Base-by-base conservation (phyloP, 2,113 vertebrate genomes). In the Cyprinus carpio region DNA sequence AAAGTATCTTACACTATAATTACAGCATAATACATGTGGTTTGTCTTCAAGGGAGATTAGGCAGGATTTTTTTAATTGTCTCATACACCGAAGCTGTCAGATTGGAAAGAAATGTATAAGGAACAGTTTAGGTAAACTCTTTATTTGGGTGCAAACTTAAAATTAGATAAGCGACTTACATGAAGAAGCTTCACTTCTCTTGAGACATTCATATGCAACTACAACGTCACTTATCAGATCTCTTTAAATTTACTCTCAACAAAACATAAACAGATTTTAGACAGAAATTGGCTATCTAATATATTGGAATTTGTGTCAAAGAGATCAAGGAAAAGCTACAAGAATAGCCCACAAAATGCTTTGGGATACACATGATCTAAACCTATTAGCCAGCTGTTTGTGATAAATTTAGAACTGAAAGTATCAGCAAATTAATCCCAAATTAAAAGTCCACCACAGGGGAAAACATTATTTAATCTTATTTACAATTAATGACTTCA, bases 301-400 rank as follows among this genome's bases (percentile, higher is more conserved):
- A 31, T 11, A 46, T 46, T 76, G 27, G 49, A 76, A 51, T 7
- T 25, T 49, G 4, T 46, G 6, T 49, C 8, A 51, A 75, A 51
- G 13, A 31, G 13, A 76, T 54, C 8, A 74, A 40, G 13, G 10
- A 74, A n/a, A 74, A 23, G 37, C 37, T 12, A 6, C 10, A 46
- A 25, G 10, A 78, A 58, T 6, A 78, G 27, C 10, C 18, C 29
- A 34, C 18, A 54, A 75, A 58, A 15, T 60, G 10, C 2, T 31
- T 31, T 23, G 4, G 29, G 29, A 78, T 23, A 23, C 29, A 23
- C 71, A 46, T 43, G 69, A 46, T 78, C 76, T 78, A 34, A 58
- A 58, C 20, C 75, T 37, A 56, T 74, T 74, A 46, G 71, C 76
- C 54, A 78, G 31, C 54, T 58, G 54, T n/a, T 34, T n/a, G 54